Conservation (phyloP, 2,797 vertebrate species). For the Trachops cirrhosus region DNA sequence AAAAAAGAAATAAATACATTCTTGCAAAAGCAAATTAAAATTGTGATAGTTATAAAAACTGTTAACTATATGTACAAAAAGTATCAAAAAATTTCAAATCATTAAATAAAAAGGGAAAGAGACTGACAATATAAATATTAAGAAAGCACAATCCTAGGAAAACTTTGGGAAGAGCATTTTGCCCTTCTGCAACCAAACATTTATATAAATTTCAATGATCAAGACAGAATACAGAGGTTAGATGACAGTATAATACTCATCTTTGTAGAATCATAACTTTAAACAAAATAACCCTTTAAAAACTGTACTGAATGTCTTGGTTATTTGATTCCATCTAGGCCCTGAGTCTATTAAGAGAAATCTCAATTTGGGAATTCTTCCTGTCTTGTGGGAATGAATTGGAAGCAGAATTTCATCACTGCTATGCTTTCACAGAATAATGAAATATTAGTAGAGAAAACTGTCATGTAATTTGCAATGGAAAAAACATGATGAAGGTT, state of each 20-base stretch:
- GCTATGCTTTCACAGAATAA: background rate
- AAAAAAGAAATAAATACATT: constrained; percentile 37
- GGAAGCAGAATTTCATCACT: background rate
- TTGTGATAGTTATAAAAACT: background rate
- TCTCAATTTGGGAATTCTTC: background rate
- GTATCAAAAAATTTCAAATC: background rate
- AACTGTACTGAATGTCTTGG: background rate
- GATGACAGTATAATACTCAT: background rate
- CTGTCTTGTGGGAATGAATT: background rate
- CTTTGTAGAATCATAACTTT: background rate
- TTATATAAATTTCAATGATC: constrained; percentile 22
- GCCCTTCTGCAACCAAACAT: background rate
- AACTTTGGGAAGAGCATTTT: background rate
- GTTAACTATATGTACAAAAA: background rate
- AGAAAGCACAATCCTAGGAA: background rate
- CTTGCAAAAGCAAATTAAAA: constrained; percentile 21
- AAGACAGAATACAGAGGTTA: background rate
- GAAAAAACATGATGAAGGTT: background rate
- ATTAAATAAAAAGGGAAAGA: constrained; percentile 32
- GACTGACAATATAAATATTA: background rate
- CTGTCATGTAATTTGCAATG: background rate
- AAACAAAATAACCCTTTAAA: constrained; percentile 30
- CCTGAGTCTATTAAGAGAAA: background rate
- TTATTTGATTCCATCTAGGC: background rate
- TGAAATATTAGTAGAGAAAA: constrained; percentile 3